Percentiles rank a stretch among this genome's conserved stretches.
These are phyloP conservation scores for Xiphorhynchus erythropygius DNA, from an alignment of 2,797 vertebrate species.

Conservation along the genomic window DNA sequence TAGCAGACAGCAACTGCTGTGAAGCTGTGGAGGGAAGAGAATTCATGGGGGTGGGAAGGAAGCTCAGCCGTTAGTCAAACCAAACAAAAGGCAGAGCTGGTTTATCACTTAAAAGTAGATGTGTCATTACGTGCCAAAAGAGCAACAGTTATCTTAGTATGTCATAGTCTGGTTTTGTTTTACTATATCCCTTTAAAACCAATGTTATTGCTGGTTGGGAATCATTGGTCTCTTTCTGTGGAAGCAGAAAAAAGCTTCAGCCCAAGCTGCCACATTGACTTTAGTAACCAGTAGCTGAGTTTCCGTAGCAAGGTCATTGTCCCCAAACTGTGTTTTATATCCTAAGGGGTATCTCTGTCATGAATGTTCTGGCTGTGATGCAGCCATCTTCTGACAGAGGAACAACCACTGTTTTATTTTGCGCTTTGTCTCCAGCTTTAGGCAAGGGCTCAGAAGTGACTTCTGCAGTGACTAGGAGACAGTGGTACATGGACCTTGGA, in stretches of 20 bases:
- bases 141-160: neutral
- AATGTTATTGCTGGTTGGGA: neutral
- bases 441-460: neutral
- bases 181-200: neutral
- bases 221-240: neutral
- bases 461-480: neutral
- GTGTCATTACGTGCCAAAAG: neutral
- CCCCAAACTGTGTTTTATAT: neutral
- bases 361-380: neutral
- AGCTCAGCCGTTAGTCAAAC: neutral
- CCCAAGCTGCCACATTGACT: neutral
- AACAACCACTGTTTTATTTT: neutral
- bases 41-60: neutral
- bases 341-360: neutral
- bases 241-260: neutral
- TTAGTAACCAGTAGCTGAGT: neutral
- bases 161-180: neutral
- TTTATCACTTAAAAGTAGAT: neutral
- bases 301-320: neutral
- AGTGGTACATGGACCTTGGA: rapidly evolving
- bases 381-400: neutral
- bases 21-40: neutral
- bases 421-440: neutral
- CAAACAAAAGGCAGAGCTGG: neutral
- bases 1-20: neutral